Evolutionary conservation across 2,888 invertebrate species (phyloP).

Genomic region (Epinotia ramella): DNA sequence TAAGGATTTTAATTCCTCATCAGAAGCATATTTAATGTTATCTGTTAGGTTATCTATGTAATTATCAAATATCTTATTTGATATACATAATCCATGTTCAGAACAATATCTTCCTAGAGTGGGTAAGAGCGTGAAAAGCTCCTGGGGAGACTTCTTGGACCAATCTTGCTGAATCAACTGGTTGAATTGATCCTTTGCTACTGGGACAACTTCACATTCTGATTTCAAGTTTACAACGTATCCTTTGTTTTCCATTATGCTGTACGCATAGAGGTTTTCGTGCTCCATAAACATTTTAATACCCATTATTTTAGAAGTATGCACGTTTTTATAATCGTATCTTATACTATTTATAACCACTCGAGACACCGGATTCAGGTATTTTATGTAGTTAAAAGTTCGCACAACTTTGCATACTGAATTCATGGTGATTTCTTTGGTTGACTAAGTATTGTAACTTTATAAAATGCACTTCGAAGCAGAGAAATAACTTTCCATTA

Average conservation of each 20-base stretch:
- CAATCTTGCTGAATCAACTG: slow-evolving; percentile 62
- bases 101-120: slow-evolving; percentile 67
- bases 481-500: not conserved
- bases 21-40: slow-evolving; percentile 81
- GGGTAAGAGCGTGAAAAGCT: slow-evolving; percentile 67
- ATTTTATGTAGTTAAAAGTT: slow-evolving; percentile 19
- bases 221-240: slow-evolving; percentile 60
- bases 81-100: slow-evolving; percentile 67
- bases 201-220: slow-evolving; percentile 38
- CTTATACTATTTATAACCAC: slow-evolving; percentile 47
- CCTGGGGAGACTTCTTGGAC: slow-evolving; percentile 58
- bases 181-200: slow-evolving; percentile 60
- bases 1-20: slow-evolving; percentile 83
- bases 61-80: slow-evolving; percentile 70
- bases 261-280: slow-evolving; percentile 77
- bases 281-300: slow-evolving; percentile 71
- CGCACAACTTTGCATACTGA: slow-evolving; percentile 15
- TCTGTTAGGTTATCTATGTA: slow-evolving; percentile 79
- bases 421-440: slow-evolving; percentile 22
- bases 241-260: slow-evolving; percentile 70
- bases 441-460: slow-evolving; percentile 4
- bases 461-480: not conserved
- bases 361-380: slow-evolving; percentile 48
- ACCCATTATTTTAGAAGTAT: slow-evolving; percentile 54
- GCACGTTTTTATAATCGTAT: slow-evolving; percentile 55